Evolutionary conservation across 1,140 invertebrate species (phyloP).

Genomic region (Acyrthosiphon pisum): DNA sequence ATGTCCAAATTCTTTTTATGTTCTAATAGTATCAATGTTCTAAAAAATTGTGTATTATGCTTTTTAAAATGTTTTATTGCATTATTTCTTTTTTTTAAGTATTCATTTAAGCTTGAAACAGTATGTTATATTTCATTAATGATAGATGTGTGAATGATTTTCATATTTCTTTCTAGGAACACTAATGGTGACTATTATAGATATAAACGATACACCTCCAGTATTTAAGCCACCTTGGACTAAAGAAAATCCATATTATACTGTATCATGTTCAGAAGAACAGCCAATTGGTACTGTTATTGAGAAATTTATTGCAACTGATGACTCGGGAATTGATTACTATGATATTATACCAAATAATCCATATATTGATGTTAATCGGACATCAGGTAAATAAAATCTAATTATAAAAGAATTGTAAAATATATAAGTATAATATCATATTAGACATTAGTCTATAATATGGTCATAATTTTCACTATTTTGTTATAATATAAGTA

Average conservation of each 20-base stretch:
- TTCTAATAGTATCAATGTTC: neutral
- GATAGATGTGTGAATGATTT: slow-evolving; percentile 22
- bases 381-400: slow-evolving; percentile 69
- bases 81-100: neutral
- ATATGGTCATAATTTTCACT: neutral
- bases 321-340: slow-evolving; percentile 83
- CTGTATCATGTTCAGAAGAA: slow-evolving; percentile 80
- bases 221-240: slow-evolving; percentile 77
- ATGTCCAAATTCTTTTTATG: neutral
- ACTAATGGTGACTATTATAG: slow-evolving; percentile 85
- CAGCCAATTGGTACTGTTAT: slow-evolving; percentile 81
- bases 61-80: too few relatives aligned
- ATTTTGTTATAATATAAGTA: slow-evolving; percentile 16
- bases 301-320: slow-evolving; percentile 79
- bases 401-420: neutral
- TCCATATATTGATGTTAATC: slow-evolving; percentile 80
- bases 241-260: slow-evolving; percentile 72
- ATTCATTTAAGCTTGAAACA: neutral
- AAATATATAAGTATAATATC: neutral
- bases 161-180: slow-evolving; percentile 70
- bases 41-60: too few relatives aligned
- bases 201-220: slow-evolving; percentile 75
- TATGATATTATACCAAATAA: slow-evolving; percentile 76
- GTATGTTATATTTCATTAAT: neutral
- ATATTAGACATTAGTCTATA: neutral